Conservation (phyloP, 35 echinoderm and acorn worm species). For the Apostichopus parvimensis region DNA sequence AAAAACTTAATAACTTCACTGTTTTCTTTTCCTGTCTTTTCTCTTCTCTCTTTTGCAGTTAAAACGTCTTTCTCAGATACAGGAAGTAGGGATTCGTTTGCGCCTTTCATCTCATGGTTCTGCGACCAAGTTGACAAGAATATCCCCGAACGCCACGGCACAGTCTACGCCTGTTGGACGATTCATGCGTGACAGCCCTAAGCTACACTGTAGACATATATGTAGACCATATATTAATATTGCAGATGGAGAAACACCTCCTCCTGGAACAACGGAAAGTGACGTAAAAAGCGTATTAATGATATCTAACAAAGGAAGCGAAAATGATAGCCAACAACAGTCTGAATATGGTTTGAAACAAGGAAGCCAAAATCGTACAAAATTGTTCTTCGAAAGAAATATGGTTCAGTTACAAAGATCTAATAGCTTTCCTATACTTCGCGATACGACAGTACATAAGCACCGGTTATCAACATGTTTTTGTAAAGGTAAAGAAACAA, state of each 20-base stretch:
- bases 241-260: too few species aligned
- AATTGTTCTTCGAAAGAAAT: neutral
- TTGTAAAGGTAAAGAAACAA: neutral
- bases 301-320: too few species aligned
- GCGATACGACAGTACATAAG: neutral
- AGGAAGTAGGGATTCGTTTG: conserved; percentile 22
- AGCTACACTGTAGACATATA: too few species aligned
- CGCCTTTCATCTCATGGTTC: neutral
- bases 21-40: too few species aligned
- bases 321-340: too few species aligned
- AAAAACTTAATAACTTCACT: too few species aligned
- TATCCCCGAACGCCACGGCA: neutral
- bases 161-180: neutral
- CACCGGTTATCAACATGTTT: neutral
- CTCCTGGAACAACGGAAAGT: too few species aligned
- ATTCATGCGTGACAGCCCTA: neutral
- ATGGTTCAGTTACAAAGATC: neutral
- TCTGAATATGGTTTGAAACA: too few species aligned
- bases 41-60: conserved; percentile 7
- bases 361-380: too few species aligned
- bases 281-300: too few species aligned
- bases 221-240: too few species aligned
- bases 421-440: neutral
- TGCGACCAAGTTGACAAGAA: neutral
- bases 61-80: neutral